Base-by-base conservation (phyloP, 2,113 vertebrate species). In the Campylorhamphus procurvoides region DNA sequence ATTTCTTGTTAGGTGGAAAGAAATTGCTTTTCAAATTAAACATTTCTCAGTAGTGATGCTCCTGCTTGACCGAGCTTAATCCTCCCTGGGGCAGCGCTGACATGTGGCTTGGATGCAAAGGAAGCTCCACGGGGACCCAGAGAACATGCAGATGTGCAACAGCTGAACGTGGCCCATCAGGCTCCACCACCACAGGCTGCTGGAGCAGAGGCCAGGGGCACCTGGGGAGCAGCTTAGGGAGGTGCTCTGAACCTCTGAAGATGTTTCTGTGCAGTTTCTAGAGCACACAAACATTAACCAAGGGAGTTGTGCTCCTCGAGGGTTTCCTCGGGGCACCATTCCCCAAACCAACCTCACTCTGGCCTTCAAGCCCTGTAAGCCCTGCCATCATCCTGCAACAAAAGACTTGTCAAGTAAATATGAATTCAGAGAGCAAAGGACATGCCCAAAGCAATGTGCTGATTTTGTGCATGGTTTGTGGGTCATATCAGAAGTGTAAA, bases 11-110 rank as follows among this genome's bases (percentile, higher is more conserved):
- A 80, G 72, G 49, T 75, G n/a, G 53, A 88, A 89, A 76, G 60
- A 92, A 94, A 96, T 37, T 73, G 50, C 83, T 90, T 90, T 94
- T 92, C 18, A 84, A 95, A 94, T 88, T 67, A 93, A 87, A 86
- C 42, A 90, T 73, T 78, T 95, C 76, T 86, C 64, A 59, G 68
- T 37, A 24, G n/a, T 68, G 73, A 92, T 80, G 81, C 33, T 84
- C 39, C n/a, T 67, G 23, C 42, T 67, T 64, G 79, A 74, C 60
- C 0, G 0, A 89, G n/a, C 52, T 84, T 58, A 78, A 28, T 49
- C 44, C 73, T 90, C 83, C 62, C 75, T 18, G 33, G 18, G 62
- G 55, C 37, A 76, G 58, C 0, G 4, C 1, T 56, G 60, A 24
- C 55, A 20, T 16, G 50, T 55, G 82, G 52, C 66, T 44, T 28